phyloP scores from a whole-genome alignment of 2,888 invertebrate genomes.

The Chymomyza procnemis region DNA sequence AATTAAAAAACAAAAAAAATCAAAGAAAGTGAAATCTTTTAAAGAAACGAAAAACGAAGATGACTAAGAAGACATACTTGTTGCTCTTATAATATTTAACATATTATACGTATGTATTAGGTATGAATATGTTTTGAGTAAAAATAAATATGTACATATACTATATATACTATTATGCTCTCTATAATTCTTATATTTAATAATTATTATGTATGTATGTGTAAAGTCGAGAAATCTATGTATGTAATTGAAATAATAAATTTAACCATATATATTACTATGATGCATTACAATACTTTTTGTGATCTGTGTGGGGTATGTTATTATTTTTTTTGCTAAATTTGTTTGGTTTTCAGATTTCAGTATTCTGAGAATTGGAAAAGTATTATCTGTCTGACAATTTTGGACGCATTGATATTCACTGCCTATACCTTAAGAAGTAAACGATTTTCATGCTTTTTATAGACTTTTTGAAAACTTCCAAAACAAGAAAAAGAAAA shows the following conservation, averaged over 20 bases:
- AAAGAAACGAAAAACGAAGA: not conserved
- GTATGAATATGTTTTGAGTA: conserved; percentile 31
- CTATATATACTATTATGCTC: conserved; percentile 4
- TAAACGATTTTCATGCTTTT: too few relatives aligned
- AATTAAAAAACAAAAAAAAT: not conserved
- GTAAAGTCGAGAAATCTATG: conserved; percentile 35
- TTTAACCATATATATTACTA: conserved; percentile 44
- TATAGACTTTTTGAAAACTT: too few relatives aligned
- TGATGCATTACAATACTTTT: not conserved
- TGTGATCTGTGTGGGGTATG: not conserved
- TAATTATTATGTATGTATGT: conserved; percentile 17
- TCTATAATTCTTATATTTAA: conserved; percentile 7
- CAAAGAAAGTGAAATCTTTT: not conserved
- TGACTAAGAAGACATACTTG: too few relatives aligned
- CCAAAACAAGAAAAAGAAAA: too few relatives aligned
- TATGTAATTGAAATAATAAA: conserved; percentile 50
- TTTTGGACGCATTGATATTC: too few relatives aligned
- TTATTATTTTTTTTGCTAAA: too few relatives aligned
- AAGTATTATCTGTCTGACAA: too few relatives aligned
- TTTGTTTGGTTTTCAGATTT: too few relatives aligned
- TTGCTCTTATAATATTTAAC: not conserved
- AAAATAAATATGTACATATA: conserved; percentile 26
- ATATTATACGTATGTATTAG: conserved; percentile 28
- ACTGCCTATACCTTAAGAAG: too few relatives aligned
- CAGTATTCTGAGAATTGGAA: too few relatives aligned